Evolutionary conservation across 2,888 invertebrate species (phyloP), one percentile per base, ranked within the genome.

Genomic region (Mythimna vitellina): DNA sequence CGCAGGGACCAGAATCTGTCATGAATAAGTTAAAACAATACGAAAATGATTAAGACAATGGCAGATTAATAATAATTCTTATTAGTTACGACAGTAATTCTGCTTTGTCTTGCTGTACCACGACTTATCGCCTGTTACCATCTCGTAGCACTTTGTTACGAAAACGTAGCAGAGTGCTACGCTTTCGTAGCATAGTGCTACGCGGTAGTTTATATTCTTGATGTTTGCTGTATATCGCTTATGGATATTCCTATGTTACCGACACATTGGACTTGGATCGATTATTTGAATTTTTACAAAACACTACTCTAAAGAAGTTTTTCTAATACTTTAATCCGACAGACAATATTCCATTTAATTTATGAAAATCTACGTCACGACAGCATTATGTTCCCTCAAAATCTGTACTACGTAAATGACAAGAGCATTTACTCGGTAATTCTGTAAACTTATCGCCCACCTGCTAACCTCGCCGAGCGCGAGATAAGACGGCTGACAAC

Each of bases 401-500:
- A 66, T 76, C 58, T 70, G 29, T 58, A 58, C 29, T 14, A 56
- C 29, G 73, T 70, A 67, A 73, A 74, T 62, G 46, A 70, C 70
- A 62, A 53, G 42, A 63, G 56, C 22, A 56, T 70, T 66, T 71
- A 56, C 58, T 38, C 10, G 60, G 79, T 78, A 73, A 82, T 80
- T 69, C 57, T 53, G 65, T 20, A 67, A 81, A 71, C 20, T 76
- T 77, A 70, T 65, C 63, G 62, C 29, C 69, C 73, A 76, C 79
- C 79, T 84, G 76, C 66, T 65, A 69, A 76, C 71, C 57, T 53
- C 72, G 60, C 69, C 69, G 68, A 61, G 70, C 62, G 71, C 70
- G 75, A 75, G 51, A 61, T 65, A 56, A 54, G 70, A 60, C 82
- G 83, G 84, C 87, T 86, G 87, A 88, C 89, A 86, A 83, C 85